Evolutionary conservation across 2,888 invertebrate genomes (phyloP), one percentile per base, ranked within the genome.

Genomic region (Platycnemis pennipes): DNA sequence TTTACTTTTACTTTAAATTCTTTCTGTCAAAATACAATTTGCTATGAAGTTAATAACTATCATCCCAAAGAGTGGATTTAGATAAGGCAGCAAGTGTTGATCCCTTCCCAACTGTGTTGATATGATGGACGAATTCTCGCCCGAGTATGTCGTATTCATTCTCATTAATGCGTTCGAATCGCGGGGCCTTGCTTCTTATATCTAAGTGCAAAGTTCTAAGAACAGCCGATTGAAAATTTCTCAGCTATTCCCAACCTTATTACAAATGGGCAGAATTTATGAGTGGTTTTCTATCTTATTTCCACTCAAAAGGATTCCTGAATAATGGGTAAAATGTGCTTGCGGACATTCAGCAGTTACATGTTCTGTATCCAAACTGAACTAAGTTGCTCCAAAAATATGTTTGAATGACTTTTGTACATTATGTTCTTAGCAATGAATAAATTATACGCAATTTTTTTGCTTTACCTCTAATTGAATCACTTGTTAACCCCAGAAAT

Each of bases 361-460:
- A 16, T 37, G 37, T 37, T 11, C 37, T 77, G 77, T 37, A 26
- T 4, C 31, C 37, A 16, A 77, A 31, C 11, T 77, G 69, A 77
- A 11, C 0, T 31, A 8, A 22, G 37, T 13, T 77, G 77, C 37
- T 37, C 37, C 31, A 16, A 69, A 63, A 63, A 26, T 63, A 63
- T 63, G 63, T n/a, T 63, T 63, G 31, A 77, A 77, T 37, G 37
- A 77, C 4, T 77, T 77, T 77, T 77, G 77, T 77, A 77, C 77
- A 77, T 77, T 77, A 77, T 77, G 26, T 31, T 37, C n/a, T 37
- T 77, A 77, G 77, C 77, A 77, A 77, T 77, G 26, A 77, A 77
- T 77, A 77, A 77, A 77, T 77, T 37, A 77, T 77, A 37, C 37
- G 37, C 7, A 26, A 77, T 2, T 31, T 31, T n/a, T 37, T 77